Base-by-base conservation (phyloP, 2,888 invertebrate genomes). In the Eupeodes luniger region DNA sequence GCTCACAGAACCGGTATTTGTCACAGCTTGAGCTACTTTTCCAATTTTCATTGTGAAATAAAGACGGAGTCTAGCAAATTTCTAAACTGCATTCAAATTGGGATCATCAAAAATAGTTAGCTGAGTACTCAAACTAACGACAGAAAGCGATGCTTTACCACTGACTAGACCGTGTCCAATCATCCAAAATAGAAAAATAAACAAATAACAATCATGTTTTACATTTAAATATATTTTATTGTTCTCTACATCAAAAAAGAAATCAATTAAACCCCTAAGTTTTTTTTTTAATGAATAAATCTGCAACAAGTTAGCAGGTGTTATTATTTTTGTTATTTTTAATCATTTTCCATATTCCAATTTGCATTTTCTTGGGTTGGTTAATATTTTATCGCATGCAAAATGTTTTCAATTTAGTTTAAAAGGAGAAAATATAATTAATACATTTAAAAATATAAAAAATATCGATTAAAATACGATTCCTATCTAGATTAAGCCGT, bases 201-300 rank as follows among this genome's bases (percentile, higher is more conserved):
- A 27, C 27, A 40, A 40, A 59, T 14, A 59, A 59, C 14, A 34
- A 59, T 4, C 4, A n/a, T 9, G 14, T 14, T 0, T 19, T 85
- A 82, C 82, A 79, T 86, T 86, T 86, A 86, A 86, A 86, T 86
- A 86, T 75, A 78, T 74, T 86, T 85, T 81, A 78, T 69, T 70
- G 74, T 72, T 85, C 61, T 79, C 86, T 86, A 86, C 85, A 75
- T 78, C 57, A 78, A 78, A 85, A 81, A 81, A 81, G 64, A 64
- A 44, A 66, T 64, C 55, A 53, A 59, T 74, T n/a, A 77, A 70
- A 51, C 55, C 27, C 16, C 57, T 69, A 55, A 70, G 2, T 27
- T 27, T 27, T 27, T 27, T 27, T 40, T 77, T 9, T 57, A 61
- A 27, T 59, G 64, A 51, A 61, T 70, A 66, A 59, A 61, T 44